phyloP scores from a whole-genome alignment of 35 echinoderm and acorn worm genomes.

The Acanthaster planci region DNA sequence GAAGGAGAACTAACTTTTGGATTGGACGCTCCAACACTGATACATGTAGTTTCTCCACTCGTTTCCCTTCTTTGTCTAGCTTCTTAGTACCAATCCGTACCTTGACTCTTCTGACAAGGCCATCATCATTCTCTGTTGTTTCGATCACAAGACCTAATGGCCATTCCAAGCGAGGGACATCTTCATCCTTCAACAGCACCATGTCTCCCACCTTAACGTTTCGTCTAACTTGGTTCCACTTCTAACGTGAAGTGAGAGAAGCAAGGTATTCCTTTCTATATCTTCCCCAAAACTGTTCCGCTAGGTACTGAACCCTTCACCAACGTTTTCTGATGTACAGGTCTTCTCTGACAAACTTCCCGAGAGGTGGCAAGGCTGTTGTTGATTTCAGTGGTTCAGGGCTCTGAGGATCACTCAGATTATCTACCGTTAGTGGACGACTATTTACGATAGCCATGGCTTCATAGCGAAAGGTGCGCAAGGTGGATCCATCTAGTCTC shows the following conservation, averaged over 20 bases:
- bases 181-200: slow-evolving; percentile 50
- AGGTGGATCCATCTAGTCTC: slow-evolving; percentile 54
- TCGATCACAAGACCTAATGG: slow-evolving; percentile 33
- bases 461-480: slow-evolving; percentile 66
- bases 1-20: background rate
- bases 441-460: slow-evolving; percentile 67
- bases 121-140: slow-evolving; percentile 29
- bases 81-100: slow-evolving; percentile 18
- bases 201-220: slow-evolving; percentile 54
- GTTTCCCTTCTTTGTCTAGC: too few relatives aligned
- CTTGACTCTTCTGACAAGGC: slow-evolving; percentile 51
- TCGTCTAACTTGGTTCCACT: slow-evolving; percentile 46
- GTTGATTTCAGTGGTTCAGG: slow-evolving; percentile 68
- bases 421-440: slow-evolving; percentile 50
- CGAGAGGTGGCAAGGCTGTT: slow-evolving; percentile 68
- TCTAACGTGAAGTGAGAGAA: slow-evolving; percentile 45
- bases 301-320: slow-evolving; percentile 73
- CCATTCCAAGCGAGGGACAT: slow-evolving; percentile 22
- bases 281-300: slow-evolving; percentile 70
- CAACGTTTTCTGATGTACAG: slow-evolving; percentile 56
- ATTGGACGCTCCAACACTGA: background rate
- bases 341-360: slow-evolving; percentile 50
- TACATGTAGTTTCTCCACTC: too few relatives aligned
- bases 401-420: slow-evolving; percentile 38
- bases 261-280: slow-evolving; percentile 70